These are phyloP conservation scores for Rhadinocentrus ornatus DNA, from an alignment of 2,797 vertebrate genomes.

Conservation along the genomic window DNA sequence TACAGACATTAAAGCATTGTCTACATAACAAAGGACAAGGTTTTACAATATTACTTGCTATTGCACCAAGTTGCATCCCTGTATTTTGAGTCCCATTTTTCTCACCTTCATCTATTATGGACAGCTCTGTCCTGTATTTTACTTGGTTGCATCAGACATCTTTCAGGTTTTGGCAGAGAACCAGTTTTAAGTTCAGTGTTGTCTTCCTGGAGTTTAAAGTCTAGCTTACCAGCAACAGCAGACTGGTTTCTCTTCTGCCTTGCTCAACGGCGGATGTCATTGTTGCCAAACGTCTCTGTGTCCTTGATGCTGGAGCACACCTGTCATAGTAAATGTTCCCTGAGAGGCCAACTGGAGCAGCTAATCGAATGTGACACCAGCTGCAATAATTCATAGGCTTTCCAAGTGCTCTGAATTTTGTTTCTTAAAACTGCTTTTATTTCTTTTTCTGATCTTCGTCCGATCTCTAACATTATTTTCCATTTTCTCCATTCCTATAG, in stretches of 20 bases:
- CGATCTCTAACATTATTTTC: slow-evolving; percentile 16
- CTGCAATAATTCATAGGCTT: slow-evolving; percentile 82
- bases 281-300: slow-evolving; percentile 64
- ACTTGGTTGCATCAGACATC: slow-evolving; percentile 71
- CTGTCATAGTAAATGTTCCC: slow-evolving; percentile 81
- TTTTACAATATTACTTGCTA: slow-evolving; percentile 50
- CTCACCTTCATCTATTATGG: slow-evolving; percentile 77
- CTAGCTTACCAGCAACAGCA: slow-evolving; percentile 61
- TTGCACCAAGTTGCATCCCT: slow-evolving; percentile 73
- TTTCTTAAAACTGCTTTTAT: slow-evolving; percentile 52
- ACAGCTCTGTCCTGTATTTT: slow-evolving; percentile 67
- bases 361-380: slow-evolving; percentile 79
- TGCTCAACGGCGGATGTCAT: slow-evolving; percentile 58
- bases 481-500: neutral
- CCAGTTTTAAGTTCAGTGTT: slow-evolving; percentile 66
- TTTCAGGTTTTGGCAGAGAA: slow-evolving; percentile 59
- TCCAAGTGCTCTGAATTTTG: slow-evolving; percentile 66
- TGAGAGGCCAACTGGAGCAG: slow-evolving; percentile 78
- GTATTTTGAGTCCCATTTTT: slow-evolving; percentile 47
- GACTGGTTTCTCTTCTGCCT: slow-evolving; percentile 60
- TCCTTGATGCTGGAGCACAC: slow-evolving; percentile 76
- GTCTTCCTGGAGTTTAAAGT: slow-evolving; percentile 66
- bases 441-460: slow-evolving; percentile 25
- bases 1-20: slow-evolving; percentile 44
- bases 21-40: slow-evolving; percentile 58